Conservation (phyloP, 2,113 vertebrate species). For the Bombycilla garrulus region DNA sequence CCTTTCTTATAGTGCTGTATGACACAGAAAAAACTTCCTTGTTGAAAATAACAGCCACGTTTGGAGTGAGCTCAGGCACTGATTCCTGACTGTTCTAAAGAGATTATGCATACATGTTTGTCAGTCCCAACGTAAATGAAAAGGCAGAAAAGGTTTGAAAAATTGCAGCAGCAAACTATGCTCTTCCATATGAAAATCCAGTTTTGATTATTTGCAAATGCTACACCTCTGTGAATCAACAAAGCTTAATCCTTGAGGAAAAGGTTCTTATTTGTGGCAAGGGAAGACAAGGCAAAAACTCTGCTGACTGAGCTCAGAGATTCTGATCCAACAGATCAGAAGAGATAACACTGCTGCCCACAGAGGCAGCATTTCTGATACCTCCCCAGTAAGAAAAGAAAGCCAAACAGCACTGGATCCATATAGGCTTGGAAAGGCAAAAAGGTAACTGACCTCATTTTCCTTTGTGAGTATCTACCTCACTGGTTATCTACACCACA, state of each 20-base stretch:
- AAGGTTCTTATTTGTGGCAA: neutral
- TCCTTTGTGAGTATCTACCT: neutral
- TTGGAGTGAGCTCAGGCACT: neutral
- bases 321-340: neutral
- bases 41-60: neutral
- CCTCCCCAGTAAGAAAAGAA: neutral
- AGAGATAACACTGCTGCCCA: neutral
- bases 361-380: neutral
- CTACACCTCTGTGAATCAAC: neutral
- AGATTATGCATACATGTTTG: neutral
- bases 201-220: conserved; percentile 22
- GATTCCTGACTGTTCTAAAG: neutral
- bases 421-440: neutral
- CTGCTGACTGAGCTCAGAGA: neutral
- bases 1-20: neutral
- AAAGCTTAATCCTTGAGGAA: neutral
- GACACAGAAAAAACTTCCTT: neutral
- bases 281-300: neutral
- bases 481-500: neutral
- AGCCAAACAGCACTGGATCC: neutral
- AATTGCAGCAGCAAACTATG: neutral
- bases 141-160: neutral
- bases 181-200: neutral
- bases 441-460: neutral
- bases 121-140: neutral